phyloP scores from a whole-genome alignment of 2,113 vertebrate species.

The Ochotona curzoniae region DNA sequence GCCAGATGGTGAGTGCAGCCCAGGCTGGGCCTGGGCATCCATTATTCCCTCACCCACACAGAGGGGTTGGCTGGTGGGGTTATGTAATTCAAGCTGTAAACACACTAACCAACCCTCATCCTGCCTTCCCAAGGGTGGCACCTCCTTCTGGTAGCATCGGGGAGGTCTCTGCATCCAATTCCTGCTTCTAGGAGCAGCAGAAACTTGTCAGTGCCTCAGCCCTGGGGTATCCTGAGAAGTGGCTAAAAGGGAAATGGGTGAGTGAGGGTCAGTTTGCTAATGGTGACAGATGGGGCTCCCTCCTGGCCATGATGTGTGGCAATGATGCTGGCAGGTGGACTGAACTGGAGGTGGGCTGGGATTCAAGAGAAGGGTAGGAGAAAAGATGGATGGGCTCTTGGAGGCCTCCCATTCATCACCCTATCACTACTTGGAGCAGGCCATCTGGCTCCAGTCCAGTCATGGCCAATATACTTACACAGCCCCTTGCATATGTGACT shows the following conservation, averaged over 20 bases:
- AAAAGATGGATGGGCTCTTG: background rate
- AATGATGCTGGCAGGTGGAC: background rate
- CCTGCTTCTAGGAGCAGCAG: background rate
- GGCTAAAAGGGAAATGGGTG: background rate
- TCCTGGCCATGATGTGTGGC: background rate
- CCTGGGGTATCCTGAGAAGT: background rate
- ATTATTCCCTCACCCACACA: slow-evolving; percentile 62
- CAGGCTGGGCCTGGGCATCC: background rate
- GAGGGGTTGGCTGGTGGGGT: slow-evolving; percentile 32
- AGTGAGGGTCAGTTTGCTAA: background rate
- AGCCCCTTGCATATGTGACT: accelerated
- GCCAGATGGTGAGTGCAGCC: slow-evolving; percentile 72
- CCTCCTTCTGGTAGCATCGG: background rate
- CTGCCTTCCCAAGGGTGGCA: background rate
- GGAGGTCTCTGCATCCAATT: background rate
- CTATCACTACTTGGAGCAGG: no score
- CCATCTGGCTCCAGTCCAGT: no score
- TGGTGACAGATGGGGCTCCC: background rate
- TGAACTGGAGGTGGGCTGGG: background rate
- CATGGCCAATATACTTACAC: no score
- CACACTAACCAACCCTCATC: background rate
- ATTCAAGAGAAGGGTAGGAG: background rate
- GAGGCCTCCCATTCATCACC: background rate
- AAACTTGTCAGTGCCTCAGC: slow-evolving; percentile 3
- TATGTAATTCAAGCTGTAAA: slow-evolving; percentile 49